Evolutionary conservation across 2,797 vertebrate genomes (phyloP).

Genomic region (Babyrousa celebensis): DNA sequence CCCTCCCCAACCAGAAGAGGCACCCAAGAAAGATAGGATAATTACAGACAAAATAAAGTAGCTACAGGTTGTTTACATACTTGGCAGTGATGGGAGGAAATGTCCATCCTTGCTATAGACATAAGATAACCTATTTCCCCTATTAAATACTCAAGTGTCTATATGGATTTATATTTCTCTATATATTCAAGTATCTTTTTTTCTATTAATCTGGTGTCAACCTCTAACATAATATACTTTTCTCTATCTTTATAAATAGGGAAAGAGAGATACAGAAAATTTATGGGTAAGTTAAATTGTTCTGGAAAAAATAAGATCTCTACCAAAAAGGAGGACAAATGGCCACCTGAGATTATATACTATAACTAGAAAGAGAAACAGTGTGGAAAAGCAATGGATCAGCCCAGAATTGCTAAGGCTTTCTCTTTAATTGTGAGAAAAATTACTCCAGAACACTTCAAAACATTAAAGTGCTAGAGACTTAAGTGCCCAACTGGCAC

Average conservation of each 20-base stretch:
- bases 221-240: neutral
- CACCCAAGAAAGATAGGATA: neutral
- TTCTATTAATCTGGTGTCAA: neutral
- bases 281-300: neutral
- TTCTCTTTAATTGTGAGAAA: neutral
- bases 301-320: conserved; percentile 20
- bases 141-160: neutral
- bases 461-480: neutral
- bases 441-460: neutral
- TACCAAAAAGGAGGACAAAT: neutral
- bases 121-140: neutral
- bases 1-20: neutral
- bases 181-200: neutral
- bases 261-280: neutral
- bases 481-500: neutral
- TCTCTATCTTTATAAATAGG: neutral
- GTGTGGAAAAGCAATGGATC: neutral
- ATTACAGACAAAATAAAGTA: neutral
- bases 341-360: neutral
- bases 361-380: neutral
- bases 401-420: neutral
- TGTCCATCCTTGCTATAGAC: neutral
- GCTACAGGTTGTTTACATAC: neutral
- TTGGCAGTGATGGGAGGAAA: neutral
- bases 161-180: neutral